Base-by-base conservation (phyloP, 2,113 vertebrate genomes). In the Campylomormyrus numenius region DNA sequence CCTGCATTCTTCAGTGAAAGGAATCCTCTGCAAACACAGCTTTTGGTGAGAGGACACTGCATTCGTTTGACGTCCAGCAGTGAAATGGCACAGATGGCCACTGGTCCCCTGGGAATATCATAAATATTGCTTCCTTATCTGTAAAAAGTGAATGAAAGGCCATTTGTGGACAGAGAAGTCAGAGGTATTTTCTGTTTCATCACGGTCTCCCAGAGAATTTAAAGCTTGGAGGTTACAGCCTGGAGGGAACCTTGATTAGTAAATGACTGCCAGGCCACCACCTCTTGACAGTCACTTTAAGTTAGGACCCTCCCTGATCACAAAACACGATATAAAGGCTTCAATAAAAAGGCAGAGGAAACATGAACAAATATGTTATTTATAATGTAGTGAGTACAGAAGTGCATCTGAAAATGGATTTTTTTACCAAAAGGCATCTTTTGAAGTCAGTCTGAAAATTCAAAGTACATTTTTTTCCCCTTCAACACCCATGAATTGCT, bases 181-280 rank as follows among this genome's bases (percentile, higher is more conserved):
- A 50, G 35, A 31, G 10, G 62, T 70, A 2, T 31, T 70, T 3
- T 70, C 0, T 31, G 62, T 31, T 70, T 70, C 62, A 70, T 70
- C n/a, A 31, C 62, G 10, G 10, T 70, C 62, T 27, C 27, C 62
- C 62, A 70, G 10, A 70, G 62, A 31, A 70, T 31, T 13, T 70
- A 31, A 13, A 31, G n/a, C 62, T 70, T 13, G 62, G 62, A 66
- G 62, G 24, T 90, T 48, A 21, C 24, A 13, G 52, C 42, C 83
- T 35, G 56, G 53, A 84, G 66, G 83, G n/a, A 86, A 58, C 62
- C 35, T 70, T 87, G 85, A 90, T 70, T 56, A 90, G 77, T 45
- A 31, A 70, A 31, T 31, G 62, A 70, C 9, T 70, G 17, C 53
- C 21, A 42, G 83, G n/a, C 15, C 83, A 7, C 27, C 53, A 90